Percentiles rank a stretch among this genome's conserved stretches.
phyloP scores from a whole-genome alignment of 2,888 invertebrate genomes.

The Sturmia bella region DNA sequence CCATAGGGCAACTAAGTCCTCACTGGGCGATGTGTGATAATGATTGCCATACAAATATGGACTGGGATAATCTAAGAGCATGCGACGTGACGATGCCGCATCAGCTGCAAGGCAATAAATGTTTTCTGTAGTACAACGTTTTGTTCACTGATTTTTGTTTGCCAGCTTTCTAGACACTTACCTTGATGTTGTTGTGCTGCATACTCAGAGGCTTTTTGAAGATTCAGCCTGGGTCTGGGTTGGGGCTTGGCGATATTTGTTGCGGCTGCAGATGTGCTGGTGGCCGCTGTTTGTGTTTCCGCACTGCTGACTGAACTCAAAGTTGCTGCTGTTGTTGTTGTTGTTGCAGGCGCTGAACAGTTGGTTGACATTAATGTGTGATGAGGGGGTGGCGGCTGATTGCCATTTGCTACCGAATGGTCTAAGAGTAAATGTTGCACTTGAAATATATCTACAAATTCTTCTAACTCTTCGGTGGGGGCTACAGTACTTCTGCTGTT shows the following conservation, averaged over 20 bases:
- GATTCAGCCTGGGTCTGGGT: conserved; percentile 80
- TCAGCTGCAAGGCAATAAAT: conserved; percentile 77
- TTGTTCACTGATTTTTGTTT: background rate
- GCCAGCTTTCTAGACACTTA: conserved; percentile 68
- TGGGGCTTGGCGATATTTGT: conserved; percentile 73
- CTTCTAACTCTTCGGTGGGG: conserved; percentile 83
- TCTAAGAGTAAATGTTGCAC: conserved; percentile 89
- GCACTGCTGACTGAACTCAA: conserved; percentile 71
- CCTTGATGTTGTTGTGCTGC: conserved; percentile 81
- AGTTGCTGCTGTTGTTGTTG: conserved; percentile 70
- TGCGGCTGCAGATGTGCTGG: conserved; percentile 18
- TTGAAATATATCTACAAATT: conserved; percentile 92
- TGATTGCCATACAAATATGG: conserved; percentile 82
- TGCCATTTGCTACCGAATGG: conserved; percentile 76
- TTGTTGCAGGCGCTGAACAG: conserved; percentile 63
- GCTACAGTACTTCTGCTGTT: conserved; percentile 24
- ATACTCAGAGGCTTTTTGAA: conserved; percentile 82
- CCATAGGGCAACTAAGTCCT: conserved; percentile 89
- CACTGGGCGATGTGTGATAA: conserved; percentile 85
- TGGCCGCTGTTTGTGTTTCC: background rate
- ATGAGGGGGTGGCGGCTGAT: conserved; percentile 68
- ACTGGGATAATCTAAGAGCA: conserved; percentile 81
- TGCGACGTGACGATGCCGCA: conserved; percentile 82
- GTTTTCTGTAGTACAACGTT: background rate
- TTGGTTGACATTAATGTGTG: conserved; percentile 67